Evolutionary conservation across 2,888 invertebrate species (phyloP).

Genomic region (Athrips mouffetella): DNA sequence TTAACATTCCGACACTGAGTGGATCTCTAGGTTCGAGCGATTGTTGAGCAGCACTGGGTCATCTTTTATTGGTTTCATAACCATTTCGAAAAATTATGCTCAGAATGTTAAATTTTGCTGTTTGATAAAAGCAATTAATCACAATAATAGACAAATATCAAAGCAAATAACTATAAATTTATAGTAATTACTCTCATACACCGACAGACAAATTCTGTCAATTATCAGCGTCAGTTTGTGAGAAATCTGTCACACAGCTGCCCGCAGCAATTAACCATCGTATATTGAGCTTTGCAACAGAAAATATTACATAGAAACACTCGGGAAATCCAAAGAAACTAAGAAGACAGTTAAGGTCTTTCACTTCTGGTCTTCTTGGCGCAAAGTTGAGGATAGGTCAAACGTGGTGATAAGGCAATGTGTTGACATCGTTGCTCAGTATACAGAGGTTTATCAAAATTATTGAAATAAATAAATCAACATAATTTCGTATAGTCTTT

Average conservation of each 20-base stretch:
- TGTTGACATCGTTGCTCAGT: constrained; percentile 38
- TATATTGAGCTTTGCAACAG: neutral
- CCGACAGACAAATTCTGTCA: constrained; percentile 9
- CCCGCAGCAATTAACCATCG: neutral
- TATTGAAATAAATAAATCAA: too few species aligned
- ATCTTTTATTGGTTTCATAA: too few species aligned
- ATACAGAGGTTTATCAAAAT: neutral
- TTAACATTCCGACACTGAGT: too few species aligned
- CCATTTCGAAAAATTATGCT: too few species aligned
- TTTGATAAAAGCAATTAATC: too few species aligned
- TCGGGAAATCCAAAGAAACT: neutral
- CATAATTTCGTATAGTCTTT: too few species aligned
- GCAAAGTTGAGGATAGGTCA: constrained; percentile 59
- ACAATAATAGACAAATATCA: too few species aligned
- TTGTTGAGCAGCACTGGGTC: too few species aligned
- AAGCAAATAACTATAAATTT: neutral
- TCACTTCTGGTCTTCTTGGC: constrained; percentile 43
- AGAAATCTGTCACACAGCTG: constrained; percentile 8
- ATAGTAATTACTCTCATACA: constrained; percentile 4
- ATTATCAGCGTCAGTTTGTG: neutral
- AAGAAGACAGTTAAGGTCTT: constrained; percentile 31
- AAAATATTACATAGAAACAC: neutral
- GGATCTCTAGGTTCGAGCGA: too few species aligned
- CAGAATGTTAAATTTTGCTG: too few species aligned
- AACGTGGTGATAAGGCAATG: constrained; percentile 42